Base-by-base conservation (phyloP, 1,140 invertebrate species). In the Metaphire vulgaris region DNA sequence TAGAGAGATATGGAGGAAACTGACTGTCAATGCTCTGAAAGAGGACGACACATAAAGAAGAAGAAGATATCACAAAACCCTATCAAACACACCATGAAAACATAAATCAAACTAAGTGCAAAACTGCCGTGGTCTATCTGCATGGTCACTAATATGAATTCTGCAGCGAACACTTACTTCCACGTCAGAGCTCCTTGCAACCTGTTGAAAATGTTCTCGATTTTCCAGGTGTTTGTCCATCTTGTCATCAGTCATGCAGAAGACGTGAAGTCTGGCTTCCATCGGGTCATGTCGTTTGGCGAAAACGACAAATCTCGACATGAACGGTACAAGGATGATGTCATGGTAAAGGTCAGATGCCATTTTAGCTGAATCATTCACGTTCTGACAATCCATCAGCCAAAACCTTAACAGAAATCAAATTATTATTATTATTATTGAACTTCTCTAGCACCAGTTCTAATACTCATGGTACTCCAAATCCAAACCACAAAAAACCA, bases 231-330 rank as follows among this genome's bases (percentile, higher is more conserved):
- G 98, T 85, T 99, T 98, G 79, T 99, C 97, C 84, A 99, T 97
- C 81, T 95, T 96, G 83, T 99, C 97, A 86, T 99, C 98, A 14
- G 98, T 99, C 91, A 99, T 98, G 84, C 97, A 99, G 87, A 99
- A 97, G 81, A 99, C 93, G 16, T 97, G 89, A 14, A 99, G 88
- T 76, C 96, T 91, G 16, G 97, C 96, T 88, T 99, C 97, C n/a
- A 92, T 88, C 1, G 91, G 31, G 56, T 73, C 41, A 2, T 31
- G 89, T 77, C 97, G 90, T 86, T 99, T 98, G 0, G 96, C 94
- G 84, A 98, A 99, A 16, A 99, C 96, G 69, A 98, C 94, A 86
- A 98, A 97, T 88, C 92, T 96, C 75, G 97, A 94, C 94, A 99
- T 99, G 85, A 99, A 99, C 12, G 98, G 98, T 73, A 99, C 96